These are phyloP conservation scores for Oscheius sp. DNA, from an alignment of 2,888 invertebrate genomes.

Conservation along the genomic window DNA sequence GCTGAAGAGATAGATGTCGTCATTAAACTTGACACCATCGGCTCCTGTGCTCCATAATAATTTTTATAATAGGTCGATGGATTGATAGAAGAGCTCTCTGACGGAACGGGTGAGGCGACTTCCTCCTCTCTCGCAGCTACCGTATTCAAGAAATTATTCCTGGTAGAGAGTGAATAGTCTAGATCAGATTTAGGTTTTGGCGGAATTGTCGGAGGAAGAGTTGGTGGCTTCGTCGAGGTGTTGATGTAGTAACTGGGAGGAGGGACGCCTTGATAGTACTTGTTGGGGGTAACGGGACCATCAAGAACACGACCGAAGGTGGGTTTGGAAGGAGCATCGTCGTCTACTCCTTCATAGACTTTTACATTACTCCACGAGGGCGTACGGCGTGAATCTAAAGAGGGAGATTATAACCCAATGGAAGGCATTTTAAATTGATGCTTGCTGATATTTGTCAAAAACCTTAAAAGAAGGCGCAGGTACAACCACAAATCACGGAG, in stretches of 20 bases:
- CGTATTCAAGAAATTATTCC: conserved; percentile 20
- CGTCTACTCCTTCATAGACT: conserved; percentile 41
- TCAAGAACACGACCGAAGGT: conserved; percentile 47
- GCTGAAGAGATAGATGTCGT: neutral
- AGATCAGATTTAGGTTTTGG: conserved; percentile 17
- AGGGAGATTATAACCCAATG: neutral
- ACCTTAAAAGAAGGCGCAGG: too few species aligned
- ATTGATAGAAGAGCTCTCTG: neutral
- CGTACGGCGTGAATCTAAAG: conserved; percentile 11
- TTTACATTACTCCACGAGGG: conserved; percentile 38
- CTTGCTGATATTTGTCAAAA: too few species aligned
- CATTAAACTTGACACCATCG: neutral
- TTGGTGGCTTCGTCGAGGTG: neutral
- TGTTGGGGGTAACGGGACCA: conserved; percentile 42
- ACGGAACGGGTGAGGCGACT: neutral
- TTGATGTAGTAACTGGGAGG: conserved; percentile 18
- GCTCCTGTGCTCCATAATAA: conserved; percentile 1
- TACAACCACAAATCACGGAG: too few species aligned
- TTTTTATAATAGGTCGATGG: conserved; percentile 15
- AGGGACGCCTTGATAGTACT: conserved; percentile 50
- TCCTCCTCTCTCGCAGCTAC: conserved; percentile 8
- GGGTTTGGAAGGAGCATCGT: conserved; percentile 42
- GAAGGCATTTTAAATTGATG: too few species aligned
- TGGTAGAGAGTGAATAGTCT: neutral
- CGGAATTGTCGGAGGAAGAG: conserved; percentile 5